These are phyloP conservation scores for Gymnothorax reevesii DNA, from an alignment of 2,797 vertebrate genomes.

Conservation along the genomic window DNA sequence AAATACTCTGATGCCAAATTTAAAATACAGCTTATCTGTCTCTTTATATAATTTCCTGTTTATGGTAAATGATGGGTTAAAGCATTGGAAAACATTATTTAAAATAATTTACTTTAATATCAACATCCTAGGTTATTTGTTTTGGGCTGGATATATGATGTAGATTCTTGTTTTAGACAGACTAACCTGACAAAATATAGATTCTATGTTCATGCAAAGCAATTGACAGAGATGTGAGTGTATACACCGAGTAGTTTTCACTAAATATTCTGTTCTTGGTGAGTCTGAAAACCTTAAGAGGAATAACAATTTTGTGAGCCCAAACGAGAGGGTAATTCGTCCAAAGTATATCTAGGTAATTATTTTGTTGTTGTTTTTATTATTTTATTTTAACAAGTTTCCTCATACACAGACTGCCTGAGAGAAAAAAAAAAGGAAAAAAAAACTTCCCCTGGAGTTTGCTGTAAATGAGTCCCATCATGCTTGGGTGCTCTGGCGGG, in stretches of 20 bases:
- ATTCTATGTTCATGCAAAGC: not conserved
- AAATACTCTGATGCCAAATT: no score
- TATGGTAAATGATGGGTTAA: not conserved
- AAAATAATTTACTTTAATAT: not conserved
- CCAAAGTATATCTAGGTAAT: not conserved
- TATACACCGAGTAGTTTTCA: not conserved
- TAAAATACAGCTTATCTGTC: not conserved
- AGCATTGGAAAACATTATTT: not conserved
- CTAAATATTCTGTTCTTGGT: not conserved
- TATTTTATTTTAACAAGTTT: slow-evolving; percentile 37
- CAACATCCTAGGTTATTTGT: not conserved
- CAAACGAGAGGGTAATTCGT: not conserved
- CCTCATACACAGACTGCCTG: slow-evolving; percentile 62
- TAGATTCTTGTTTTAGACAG: not conserved
- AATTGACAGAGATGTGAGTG: not conserved
- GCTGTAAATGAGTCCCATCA: slow-evolving; percentile 23
- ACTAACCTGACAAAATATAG: not conserved
- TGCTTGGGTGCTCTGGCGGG: slow-evolving; percentile 4
- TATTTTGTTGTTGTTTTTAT: slow-evolving; percentile 45
- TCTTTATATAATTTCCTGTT: not conserved
- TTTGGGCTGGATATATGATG: not conserved
- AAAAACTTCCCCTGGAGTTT: slow-evolving; percentile 67
- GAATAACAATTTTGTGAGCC: not conserved
- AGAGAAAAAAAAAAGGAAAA: slow-evolving; percentile 61
- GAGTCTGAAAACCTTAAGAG: not conserved